A percentile compares a stretch with the other conserved stretches of the same genome.
Evolutionary conservation across 2,113 vertebrate genomes (phyloP).

Genomic region (Uria lomvia): DNA sequence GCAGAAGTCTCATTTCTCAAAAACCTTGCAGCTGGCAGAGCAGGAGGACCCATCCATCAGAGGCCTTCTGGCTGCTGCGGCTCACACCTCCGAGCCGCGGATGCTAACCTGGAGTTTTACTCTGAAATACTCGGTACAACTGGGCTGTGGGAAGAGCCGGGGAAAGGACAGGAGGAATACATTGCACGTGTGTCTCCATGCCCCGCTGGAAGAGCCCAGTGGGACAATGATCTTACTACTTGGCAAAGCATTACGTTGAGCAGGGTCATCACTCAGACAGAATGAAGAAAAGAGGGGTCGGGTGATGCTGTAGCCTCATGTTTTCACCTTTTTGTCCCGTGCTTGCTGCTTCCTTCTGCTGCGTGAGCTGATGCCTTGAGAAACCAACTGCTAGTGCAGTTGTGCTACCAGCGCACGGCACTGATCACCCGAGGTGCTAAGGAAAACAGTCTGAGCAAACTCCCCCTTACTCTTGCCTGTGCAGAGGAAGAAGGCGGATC

Average conservation of each 20-base stretch:
- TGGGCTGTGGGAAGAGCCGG: neutral
- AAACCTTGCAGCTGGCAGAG: neutral
- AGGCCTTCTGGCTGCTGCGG: neutral
- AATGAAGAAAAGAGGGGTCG: neutral
- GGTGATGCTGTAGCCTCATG: neutral
- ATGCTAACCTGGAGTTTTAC: neutral
- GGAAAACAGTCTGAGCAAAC: neutral
- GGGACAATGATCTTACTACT: neutral
- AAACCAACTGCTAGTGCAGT: neutral
- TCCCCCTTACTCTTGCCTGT: neutral
- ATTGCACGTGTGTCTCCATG: neutral
- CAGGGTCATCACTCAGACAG: neutral
- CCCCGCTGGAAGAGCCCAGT: neutral
- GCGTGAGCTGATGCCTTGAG: neutral
- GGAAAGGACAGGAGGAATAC: neutral
- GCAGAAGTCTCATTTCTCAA: slow-evolving; percentile 6
- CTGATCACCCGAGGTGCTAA: neutral
- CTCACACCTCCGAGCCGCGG: neutral
- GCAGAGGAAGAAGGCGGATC: neutral
- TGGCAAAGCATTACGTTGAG: neutral
- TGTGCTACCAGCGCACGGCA: neutral
- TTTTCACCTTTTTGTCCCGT: neutral
- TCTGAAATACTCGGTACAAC: neutral
- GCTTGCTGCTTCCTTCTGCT: neutral
- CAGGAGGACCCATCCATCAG: neutral